These are phyloP conservation scores for Tipula confusa DNA, from an alignment of 2,888 invertebrate species.

Conservation along the genomic window DNA sequence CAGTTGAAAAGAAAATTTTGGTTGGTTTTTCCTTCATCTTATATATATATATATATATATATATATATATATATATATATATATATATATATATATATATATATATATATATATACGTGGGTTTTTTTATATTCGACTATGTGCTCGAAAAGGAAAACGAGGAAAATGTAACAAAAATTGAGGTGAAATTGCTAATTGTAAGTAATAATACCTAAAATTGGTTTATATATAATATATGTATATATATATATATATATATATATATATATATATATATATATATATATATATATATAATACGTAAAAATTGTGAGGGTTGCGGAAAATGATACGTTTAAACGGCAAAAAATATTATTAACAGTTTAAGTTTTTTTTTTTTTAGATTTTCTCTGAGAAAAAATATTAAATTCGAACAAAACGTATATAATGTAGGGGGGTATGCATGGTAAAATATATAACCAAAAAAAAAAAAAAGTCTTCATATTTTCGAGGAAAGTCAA, in stretches of 20 bases:
- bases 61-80: no score
- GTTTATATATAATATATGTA: neutral
- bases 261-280: no score
- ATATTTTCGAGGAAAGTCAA: neutral
- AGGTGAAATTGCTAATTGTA: constrained; percentile 25
- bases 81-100: neutral
- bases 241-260: no score
- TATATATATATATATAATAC: no score
- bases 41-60: neutral
- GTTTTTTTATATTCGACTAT: neutral
- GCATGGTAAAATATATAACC: no score
- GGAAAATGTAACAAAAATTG: neutral
- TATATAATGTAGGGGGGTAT: neutral
- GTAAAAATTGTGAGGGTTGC: neutral
- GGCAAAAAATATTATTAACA: neutral
- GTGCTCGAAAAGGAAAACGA: neutral
- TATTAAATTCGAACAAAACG: neutral
- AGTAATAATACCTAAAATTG: constrained; percentile 14
- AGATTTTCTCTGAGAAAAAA: neutral
- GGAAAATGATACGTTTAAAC: constrained; percentile 25
- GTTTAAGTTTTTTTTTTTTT: neutral
- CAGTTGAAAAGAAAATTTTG: neutral
- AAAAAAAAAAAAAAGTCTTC: neutral
- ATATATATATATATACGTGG: neutral
- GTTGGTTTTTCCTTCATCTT: neutral